Percentiles rank a stretch among this genome's conserved stretches.
Evolutionary conservation across 2,113 vertebrate species (phyloP).

Genomic region (human): GRCh38 chr1:221924001-221924500

Average conservation of each 20-base stretch:
- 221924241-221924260: fast-evolving
- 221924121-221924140: not conserved
- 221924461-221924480: fast-evolving
- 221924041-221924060: not conserved
- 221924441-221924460: no score
- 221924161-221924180: not conserved
- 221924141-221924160: not conserved
- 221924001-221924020: not conserved
- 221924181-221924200: not conserved
- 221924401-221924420: not conserved
- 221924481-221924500: no score
- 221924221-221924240: not conserved
- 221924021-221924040: not conserved
- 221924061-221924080: not conserved
- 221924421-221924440: not conserved
- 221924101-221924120: not conserved
- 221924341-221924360: not conserved
- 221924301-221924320: not conserved
- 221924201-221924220: not conserved
- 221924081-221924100: not conserved
- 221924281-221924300: not conserved
- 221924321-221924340: not conserved
- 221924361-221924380: not conserved
- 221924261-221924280: not conserved
- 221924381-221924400: not conserved